Base-by-base conservation (phyloP, 2,888 invertebrate genomes). In the Punctoribates punctum region DNA sequence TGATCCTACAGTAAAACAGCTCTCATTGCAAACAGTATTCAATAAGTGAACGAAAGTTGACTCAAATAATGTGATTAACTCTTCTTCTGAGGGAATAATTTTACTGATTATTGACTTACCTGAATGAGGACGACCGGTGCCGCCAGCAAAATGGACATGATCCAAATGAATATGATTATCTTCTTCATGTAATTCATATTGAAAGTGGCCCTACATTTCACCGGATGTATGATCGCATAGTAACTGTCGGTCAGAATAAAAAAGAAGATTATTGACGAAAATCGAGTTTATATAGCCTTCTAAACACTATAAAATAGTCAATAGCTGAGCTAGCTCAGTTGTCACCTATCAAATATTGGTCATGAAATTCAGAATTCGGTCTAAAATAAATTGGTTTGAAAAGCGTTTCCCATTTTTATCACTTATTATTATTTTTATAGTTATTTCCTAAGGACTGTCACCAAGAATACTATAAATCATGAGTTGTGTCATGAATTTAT, bases 161-260 rank as follows among this genome's bases (percentile, higher is more conserved):
- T 80, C 90, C 90, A 90, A 23, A 88, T 88, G 67, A 86, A 82
- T 67, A 87, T 82, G 79, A 89, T 88, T 73, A 89, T 87, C 79
- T 86, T 85, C 79, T 87, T 86, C 0, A 90, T 89, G 80, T 89
- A 87, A 78, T 88, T 87, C 79, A 88, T 87, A 17, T 89, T 90
- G 81, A 90, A 90, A 54, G 88, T 86, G 82, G 88, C 89, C 81
- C 89, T 88, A 46, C 89, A 89, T 82, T 86, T 86, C 86, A 90
- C 88, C 5, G 90, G 90, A 83, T 89, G 88, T 29, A 89, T 87
- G 77, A 90, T 90, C 73, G 90, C 90, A 81, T 90, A 88, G 83
- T 89, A 89, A 82, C 90, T 90, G 84, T 51, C 84, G n/a, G n/a
- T n/a, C n/a, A n/a, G n/a, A n/a, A n/a, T 34, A 34, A 34, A 34